phyloP scores from a whole-genome alignment of 30 jellyfish, hydroid and myxozoan genomes.

The Haliclystus octoradiatus region DNA sequence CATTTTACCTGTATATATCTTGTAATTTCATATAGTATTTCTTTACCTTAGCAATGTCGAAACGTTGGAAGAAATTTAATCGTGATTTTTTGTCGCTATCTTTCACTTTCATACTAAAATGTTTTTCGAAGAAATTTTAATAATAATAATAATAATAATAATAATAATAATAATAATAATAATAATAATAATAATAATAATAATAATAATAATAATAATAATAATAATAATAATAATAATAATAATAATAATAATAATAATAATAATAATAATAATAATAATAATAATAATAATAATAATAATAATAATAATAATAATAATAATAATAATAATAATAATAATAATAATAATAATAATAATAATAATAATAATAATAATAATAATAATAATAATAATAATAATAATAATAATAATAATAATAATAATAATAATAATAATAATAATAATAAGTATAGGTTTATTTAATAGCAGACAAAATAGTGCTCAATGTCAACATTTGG shows the following conservation, averaged over 20 bases:
- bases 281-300: neutral
- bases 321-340: neutral
- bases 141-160: neutral
- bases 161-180: slow-evolving; percentile 1
- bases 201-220: slow-evolving; percentile 1
- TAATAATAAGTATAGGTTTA: too few relatives aligned
- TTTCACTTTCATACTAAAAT: too few relatives aligned
- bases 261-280: slow-evolving; percentile 1
- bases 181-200: neutral
- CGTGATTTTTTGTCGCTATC: too few relatives aligned
- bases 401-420: neutral
- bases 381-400: slow-evolving; percentile 1
- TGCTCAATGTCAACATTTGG: too few relatives aligned
- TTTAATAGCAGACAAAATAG: too few relatives aligned
- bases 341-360: neutral
- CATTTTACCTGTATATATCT: too few relatives aligned
- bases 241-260: neutral
- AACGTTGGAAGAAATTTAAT: too few relatives aligned
- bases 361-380: neutral
- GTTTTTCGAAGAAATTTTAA: too few relatives aligned
- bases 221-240: neutral
- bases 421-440: neutral
- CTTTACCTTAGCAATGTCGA: too few relatives aligned
- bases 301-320: neutral
- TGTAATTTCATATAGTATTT: too few relatives aligned